Evolutionary conservation across 2,888 invertebrate genomes (phyloP).

Genomic region (Lepeophtheirus nordmannii): DNA sequence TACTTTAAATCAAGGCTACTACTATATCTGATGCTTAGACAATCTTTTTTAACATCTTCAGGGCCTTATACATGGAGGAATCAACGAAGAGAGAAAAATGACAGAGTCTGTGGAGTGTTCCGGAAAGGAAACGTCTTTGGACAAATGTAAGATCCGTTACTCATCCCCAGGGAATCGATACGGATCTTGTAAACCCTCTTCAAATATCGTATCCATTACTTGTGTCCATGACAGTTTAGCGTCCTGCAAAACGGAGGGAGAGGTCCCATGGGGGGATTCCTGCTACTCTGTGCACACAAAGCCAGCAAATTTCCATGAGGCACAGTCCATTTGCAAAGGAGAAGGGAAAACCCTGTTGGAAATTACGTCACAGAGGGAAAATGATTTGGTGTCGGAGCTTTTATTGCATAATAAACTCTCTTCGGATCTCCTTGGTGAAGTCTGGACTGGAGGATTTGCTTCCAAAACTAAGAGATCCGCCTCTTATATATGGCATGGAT

Average conservation of each 20-base stretch:
- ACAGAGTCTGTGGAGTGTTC: slow-evolving; percentile 35
- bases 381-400: slow-evolving; percentile 43
- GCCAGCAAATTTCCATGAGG: slow-evolving; percentile 29
- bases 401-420: slow-evolving; percentile 33
- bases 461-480: neutral
- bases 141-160: slow-evolving; percentile 30
- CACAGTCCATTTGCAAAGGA: slow-evolving; percentile 31
- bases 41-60: slow-evolving; percentile 33
- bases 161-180: slow-evolving; percentile 32
- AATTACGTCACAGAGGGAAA: slow-evolving; percentile 40
- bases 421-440: slow-evolving; percentile 31
- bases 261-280: slow-evolving; percentile 38
- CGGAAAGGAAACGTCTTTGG: slow-evolving; percentile 37
- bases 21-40: neutral
- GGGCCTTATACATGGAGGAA: slow-evolving; percentile 33
- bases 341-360: slow-evolving; percentile 37
- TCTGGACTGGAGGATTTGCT: slow-evolving; percentile 39
- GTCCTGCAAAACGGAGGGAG: slow-evolving; percentile 37
- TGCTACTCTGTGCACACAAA: slow-evolving; percentile 39
- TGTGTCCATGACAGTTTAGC: slow-evolving; percentile 35
- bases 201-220: slow-evolving; percentile 33
- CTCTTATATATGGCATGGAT: slow-evolving; percentile 40
- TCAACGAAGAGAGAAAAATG: slow-evolving; percentile 32
- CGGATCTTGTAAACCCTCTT: slow-evolving; percentile 30
- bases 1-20: too few species aligned